A percentile compares a stretch with the other conserved stretches of the same genome.
phyloP scores from a whole-genome alignment of 2,888 invertebrate genomes.

The Endotricha flammealis region DNA sequence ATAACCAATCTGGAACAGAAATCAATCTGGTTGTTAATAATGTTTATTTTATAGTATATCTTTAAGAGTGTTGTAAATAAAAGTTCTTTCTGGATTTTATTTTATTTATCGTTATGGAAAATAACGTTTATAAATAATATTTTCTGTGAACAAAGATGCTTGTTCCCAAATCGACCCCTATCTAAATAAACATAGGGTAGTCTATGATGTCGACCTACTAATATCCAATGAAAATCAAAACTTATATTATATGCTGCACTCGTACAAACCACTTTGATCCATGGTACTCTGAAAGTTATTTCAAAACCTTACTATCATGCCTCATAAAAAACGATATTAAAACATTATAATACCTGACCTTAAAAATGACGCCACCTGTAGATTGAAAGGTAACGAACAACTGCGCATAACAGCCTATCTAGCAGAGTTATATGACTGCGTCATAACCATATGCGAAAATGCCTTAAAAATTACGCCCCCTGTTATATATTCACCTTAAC shows the following conservation, averaged over 20 bases:
- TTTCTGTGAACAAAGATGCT: slow-evolving; percentile 1
- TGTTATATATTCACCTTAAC: too few species aligned
- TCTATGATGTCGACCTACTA: slow-evolving; percentile 21
- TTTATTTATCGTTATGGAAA: neutral
- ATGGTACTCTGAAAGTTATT: slow-evolving; percentile 33
- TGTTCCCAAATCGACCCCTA: slow-evolving; percentile 21
- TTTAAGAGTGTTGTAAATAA: neutral
- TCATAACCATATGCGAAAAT: slow-evolving; percentile 28
- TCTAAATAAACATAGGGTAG: slow-evolving; percentile 18
- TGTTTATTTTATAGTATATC: neutral
- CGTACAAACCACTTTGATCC: slow-evolving; percentile 21
- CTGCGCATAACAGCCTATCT: slow-evolving; percentile 25
- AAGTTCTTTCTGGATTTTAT: neutral
- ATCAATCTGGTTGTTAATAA: neutral
- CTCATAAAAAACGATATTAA: slow-evolving; percentile 23
- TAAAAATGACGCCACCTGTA: slow-evolving; percentile 7
- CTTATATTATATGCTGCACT: slow-evolving; percentile 14
- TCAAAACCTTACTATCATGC: slow-evolving; percentile 27
- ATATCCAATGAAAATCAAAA: slow-evolving; percentile 21
- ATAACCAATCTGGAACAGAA: too few species aligned
- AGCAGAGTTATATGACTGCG: slow-evolving; percentile 26
- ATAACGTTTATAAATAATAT: neutral
- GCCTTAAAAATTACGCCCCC: too few species aligned
- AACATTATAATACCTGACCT: slow-evolving; percentile 5
- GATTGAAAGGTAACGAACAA: slow-evolving; percentile 18